phyloP scores from a whole-genome alignment of 2,888 invertebrate genomes.

The Eremobia ochroleuca region DNA sequence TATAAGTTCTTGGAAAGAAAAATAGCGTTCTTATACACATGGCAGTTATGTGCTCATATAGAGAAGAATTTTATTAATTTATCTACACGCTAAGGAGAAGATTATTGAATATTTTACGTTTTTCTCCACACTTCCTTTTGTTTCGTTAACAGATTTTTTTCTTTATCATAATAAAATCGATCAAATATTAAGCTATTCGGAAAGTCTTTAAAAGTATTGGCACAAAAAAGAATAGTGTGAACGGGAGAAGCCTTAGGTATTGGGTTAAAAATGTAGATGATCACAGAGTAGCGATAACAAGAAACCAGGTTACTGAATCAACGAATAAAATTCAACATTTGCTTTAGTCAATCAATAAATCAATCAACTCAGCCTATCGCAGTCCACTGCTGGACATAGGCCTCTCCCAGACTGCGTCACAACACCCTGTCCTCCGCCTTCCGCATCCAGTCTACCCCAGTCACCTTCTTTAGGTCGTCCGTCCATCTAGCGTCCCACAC shows the following conservation, averaged over 20 bases:
- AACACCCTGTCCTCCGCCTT: too few relatives aligned
- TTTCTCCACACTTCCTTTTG: background rate
- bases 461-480: too few relatives aligned
- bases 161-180: background rate
- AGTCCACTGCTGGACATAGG: too few relatives aligned
- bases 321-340: background rate
- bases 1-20: too few relatives aligned
- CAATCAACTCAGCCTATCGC: too few relatives aligned
- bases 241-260: background rate
- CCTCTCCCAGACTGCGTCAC: too few relatives aligned
- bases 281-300: background rate
- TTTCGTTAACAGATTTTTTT: background rate
- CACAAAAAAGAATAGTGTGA: background rate
- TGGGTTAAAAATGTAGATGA: background rate
- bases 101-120: background rate
- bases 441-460: too few relatives aligned
- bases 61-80: background rate
- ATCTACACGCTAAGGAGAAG: background rate
- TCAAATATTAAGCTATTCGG: background rate
- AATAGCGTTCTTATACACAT: background rate
- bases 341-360: too few relatives aligned
- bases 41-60: background rate
- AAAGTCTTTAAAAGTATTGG: background rate
- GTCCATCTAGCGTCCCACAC: too few relatives aligned
- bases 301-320: background rate